Evolutionary conservation across 2,888 invertebrate species (phyloP), one percentile per base, ranked within the genome.

Genomic region (Cordilura impudica): DNA sequence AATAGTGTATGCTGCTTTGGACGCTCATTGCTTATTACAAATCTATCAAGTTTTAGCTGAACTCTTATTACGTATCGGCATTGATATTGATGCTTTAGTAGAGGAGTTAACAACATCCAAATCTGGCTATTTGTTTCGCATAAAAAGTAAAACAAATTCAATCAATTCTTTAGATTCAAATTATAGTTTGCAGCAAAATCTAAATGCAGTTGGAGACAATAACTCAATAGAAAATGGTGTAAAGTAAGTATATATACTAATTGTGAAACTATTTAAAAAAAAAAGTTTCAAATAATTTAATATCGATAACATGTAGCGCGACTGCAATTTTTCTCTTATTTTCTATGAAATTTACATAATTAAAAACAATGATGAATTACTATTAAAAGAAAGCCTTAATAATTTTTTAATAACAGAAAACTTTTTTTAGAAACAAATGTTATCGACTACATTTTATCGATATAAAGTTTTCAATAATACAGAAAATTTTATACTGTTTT

Each of bases 11-110:
- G 97, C 97, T 77, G 97, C 97, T 31, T 89, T 97, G 65, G 98
- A 98, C 91, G 97, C 97, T 0, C 94, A 93, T 90, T 96, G 97
- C 84, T 91, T 98, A 72, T 88, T 98, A 83, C 93, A 96, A 90
- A 91, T 97, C 39, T 96, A 95, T 89, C 91, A 93, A 66, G 92
- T 92, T 53, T 88, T 97, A 19, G 80, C 81, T 2, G 84, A 84
- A 53, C 83, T 82, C 2, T 83, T 88, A 7, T 16, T 84, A 21
- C 63, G 92, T 14, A 82, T 86, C 29, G 88, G 86, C 23, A 79
- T 82, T 69, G 83, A 86, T 14, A 84, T 89, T 43, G 86, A 88
- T 49, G 54, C 74, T 18, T 49, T 83, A 0, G 81, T 83, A 0
- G 83, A 83, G 45, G 83, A 83, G 67, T 75, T 83, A 18, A 83